Percentiles rank a stretch among this genome's conserved stretches.
Conservation (phyloP, 1,140 invertebrate species). For the Drosophila rufa region DNA sequence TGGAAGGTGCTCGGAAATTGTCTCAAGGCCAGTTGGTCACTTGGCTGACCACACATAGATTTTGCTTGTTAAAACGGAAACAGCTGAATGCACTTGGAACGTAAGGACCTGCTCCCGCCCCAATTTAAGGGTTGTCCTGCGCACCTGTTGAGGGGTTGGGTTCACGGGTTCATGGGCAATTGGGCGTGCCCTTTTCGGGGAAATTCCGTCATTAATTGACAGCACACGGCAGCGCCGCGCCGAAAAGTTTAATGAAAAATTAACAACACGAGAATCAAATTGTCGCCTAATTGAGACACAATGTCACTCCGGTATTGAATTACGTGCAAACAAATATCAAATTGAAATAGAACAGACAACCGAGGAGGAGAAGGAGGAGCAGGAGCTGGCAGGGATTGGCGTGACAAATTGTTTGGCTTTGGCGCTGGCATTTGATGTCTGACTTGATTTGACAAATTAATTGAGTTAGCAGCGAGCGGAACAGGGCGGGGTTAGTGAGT, state of each 20-base stretch:
- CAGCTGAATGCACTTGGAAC: slow-evolving; percentile 67
- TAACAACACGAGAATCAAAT: slow-evolving; percentile 81
- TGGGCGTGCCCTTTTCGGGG: slow-evolving; percentile 39
- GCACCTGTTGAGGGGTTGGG: slow-evolving; percentile 65
- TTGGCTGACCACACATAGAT: slow-evolving; percentile 31
- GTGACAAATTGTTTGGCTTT: slow-evolving; percentile 73
- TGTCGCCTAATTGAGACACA: slow-evolving; percentile 80
- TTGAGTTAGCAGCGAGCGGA: slow-evolving; percentile 52
- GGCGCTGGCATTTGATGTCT: slow-evolving; percentile 67
- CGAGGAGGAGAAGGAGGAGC: not conserved
- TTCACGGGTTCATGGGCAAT: slow-evolving; percentile 22
- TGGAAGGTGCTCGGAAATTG: slow-evolving; percentile 39
- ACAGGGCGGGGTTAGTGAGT: slow-evolving; percentile 15
- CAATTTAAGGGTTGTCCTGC: slow-evolving; percentile 16
- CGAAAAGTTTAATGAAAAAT: slow-evolving; percentile 79
- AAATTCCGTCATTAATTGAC: slow-evolving; percentile 79
- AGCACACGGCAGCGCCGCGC: slow-evolving; percentile 55
- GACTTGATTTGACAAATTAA: slow-evolving; percentile 79
- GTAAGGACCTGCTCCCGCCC: not conserved
- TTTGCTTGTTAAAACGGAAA: slow-evolving; percentile 66
- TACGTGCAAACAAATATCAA: slow-evolving; percentile 71
- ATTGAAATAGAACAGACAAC: slow-evolving; percentile 55
- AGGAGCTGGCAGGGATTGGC: slow-evolving; percentile 42
- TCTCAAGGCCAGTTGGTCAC: slow-evolving; percentile 75
- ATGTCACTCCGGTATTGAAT: slow-evolving; percentile 64